Evolutionary conservation across 2,797 vertebrate genomes (phyloP).

Genomic region (Leptoclinus maculatus): DNA sequence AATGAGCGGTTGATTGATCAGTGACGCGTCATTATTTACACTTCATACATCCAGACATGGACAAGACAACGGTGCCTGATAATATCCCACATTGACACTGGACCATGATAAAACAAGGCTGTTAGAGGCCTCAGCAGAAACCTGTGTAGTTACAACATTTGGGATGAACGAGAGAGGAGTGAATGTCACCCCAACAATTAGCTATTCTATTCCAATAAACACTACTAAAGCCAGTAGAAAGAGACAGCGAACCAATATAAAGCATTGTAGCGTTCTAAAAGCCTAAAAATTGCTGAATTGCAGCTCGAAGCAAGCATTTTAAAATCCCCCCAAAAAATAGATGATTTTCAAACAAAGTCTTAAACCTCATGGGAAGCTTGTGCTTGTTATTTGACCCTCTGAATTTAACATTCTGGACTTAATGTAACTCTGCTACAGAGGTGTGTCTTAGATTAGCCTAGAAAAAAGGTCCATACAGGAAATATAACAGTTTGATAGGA

Average conservation of each 20-base stretch:
- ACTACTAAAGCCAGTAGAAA: conserved; percentile 18
- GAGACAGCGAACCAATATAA: conserved; percentile 3
- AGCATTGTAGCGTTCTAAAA: conserved; percentile 24
- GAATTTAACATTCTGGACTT: background rate
- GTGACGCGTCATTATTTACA: background rate
- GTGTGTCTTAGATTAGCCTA: conserved; percentile 17
- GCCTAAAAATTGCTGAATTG: conserved; percentile 14
- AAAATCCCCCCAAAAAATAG: conserved; percentile 38
- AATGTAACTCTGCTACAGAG: conserved; percentile 1
- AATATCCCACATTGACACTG: background rate
- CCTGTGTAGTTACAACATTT: background rate
- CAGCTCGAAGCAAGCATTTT: conserved; percentile 19
- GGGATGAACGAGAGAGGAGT: background rate
- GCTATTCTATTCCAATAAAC: conserved; percentile 18
- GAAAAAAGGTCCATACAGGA: background rate
- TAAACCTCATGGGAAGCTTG: conserved; percentile 14
- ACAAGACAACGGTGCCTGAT: background rate
- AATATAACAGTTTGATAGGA: conserved; percentile 15
- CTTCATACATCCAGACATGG: background rate
- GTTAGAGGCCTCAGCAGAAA: background rate
- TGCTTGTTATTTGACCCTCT: background rate
- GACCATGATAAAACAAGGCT: background rate
- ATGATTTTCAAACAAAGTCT: conserved; percentile 38
- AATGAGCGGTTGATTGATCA: conserved; percentile 34
- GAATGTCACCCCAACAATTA: background rate